These are phyloP conservation scores for Crypturellus tataupa DNA, from an alignment of 2,797 vertebrate genomes.

Conservation along the genomic window DNA sequence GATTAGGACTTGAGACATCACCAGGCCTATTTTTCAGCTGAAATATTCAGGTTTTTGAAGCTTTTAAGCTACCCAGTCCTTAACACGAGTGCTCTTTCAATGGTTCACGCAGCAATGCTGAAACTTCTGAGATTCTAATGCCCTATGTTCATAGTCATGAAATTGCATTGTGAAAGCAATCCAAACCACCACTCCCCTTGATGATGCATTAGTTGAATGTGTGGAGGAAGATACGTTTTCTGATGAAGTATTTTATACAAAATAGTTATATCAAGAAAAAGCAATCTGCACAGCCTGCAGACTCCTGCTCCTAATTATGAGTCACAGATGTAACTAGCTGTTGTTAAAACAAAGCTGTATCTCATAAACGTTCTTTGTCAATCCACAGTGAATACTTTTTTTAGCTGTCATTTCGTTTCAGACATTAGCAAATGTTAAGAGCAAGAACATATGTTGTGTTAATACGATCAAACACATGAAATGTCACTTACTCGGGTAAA, in stretches of 20 bases:
- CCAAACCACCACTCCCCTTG: neutral
- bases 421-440: neutral
- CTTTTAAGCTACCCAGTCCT: neutral
- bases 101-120: neutral
- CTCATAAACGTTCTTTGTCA: neutral
- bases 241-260: neutral
- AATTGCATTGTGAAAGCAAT: neutral
- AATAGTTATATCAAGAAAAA: neutral
- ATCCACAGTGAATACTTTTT: neutral
- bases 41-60: neutral
- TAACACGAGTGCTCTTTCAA: neutral
- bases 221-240: neutral
- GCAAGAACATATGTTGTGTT: neutral
- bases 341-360: neutral
- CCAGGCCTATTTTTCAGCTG: neutral
- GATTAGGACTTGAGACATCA: neutral
- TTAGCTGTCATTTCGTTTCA: neutral
- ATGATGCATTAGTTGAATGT: fast-evolving
- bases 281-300: neutral
- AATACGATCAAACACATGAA: neutral
- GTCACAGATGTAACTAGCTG: neutral
- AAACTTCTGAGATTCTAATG: neutral
- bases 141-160: neutral
- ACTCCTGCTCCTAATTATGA: neutral
- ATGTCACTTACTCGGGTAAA: constrained; percentile 94